A percentile compares a stretch with the other conserved stretches of the same genome.
Conservation (phyloP, 2,797 vertebrate species). For the Amniataba percoides region DNA sequence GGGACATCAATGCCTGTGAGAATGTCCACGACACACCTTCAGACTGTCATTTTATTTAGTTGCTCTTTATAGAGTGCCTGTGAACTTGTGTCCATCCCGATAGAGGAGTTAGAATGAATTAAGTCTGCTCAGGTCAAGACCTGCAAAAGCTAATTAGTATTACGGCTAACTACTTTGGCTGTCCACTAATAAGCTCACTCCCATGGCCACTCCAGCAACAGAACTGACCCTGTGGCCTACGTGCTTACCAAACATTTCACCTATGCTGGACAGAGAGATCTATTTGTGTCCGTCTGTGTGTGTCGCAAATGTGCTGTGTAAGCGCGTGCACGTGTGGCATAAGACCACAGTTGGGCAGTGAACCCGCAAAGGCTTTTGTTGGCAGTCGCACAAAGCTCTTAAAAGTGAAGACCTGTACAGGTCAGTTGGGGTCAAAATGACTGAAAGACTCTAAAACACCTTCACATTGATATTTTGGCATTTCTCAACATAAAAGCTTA, state of each 20-base stretch:
- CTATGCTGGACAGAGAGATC: conserved; percentile 15
- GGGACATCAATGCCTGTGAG: background rate
- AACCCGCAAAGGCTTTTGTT: conserved; percentile 12
- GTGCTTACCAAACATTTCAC: conserved; percentile 40
- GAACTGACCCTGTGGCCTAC: conserved; percentile 29
- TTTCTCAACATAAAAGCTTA: background rate
- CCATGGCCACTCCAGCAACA: conserved; percentile 35
- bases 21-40: conserved; percentile 4
- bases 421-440: conserved; percentile 15
- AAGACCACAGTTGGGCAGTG: conserved; percentile 7
- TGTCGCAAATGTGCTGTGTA: conserved; percentile 2
- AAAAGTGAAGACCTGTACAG: background rate
- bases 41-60: conserved; percentile 28
- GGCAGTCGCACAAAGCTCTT: conserved; percentile 29
- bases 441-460: background rate
- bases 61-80: conserved; percentile 2
- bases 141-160: conserved; percentile 69
- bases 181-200: conserved; percentile 74
- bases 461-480: background rate
- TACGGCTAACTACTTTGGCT: conserved; percentile 64
- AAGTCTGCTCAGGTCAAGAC: conserved; percentile 34
- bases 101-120: conserved; percentile 35
- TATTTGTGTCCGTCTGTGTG: conserved; percentile 34
- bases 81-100: conserved; percentile 21
- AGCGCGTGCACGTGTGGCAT: background rate